Base-by-base conservation (phyloP, 2,888 invertebrate species). In the Drosophila meridiana region DNA sequence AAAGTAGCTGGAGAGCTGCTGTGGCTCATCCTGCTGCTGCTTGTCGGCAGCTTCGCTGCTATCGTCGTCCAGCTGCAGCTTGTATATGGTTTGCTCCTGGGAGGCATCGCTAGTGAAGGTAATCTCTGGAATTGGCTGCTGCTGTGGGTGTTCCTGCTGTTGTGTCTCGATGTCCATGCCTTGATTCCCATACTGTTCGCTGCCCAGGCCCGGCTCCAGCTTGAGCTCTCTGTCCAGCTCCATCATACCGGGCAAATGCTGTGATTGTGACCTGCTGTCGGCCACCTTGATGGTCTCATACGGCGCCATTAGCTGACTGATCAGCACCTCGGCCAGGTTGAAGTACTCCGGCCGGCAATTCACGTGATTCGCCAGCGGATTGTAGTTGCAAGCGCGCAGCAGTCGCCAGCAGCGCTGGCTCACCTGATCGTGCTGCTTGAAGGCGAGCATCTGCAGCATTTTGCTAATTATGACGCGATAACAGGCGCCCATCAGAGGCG, bases 291-390 rank as follows among this genome's bases (percentile, higher is more conserved):
- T 92, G n/a, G 90, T 85, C 59, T 93, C 93, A 61, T 82, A 91
- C 0, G 92, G 92, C 3, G 92, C 93, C 65, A 93, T 74, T 2
- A 93, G 71, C 57, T 93, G 91, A 9, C 93, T 92, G 13, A 92
- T 82, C 3, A 93, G 85, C 30, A 93, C 88, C 71, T 93, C 93
- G 1, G 93, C 89, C 36, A 93, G 74, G 72, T 93, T 89, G 52
- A 92, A 93, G 50, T 92, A 91, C 60, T 93, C 92, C 43, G 86
- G 83, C 2, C 92, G 86, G n/a, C 91, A 91, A 13, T 86, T 84
- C 8, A 84, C 87, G 66, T 92, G 90, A 30, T 91, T 90, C 4
- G 92, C 86, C 32, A 83, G 82, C 0, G 87, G 75, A 80, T 93
- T 93, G n/a, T 79, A 86, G 7, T 90, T 87, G 13, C 93, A 84